phyloP scores from a whole-genome alignment of 30 jellyfish, hydroid and myxozoan genomes.

The Sanderia malayensis region DNA sequence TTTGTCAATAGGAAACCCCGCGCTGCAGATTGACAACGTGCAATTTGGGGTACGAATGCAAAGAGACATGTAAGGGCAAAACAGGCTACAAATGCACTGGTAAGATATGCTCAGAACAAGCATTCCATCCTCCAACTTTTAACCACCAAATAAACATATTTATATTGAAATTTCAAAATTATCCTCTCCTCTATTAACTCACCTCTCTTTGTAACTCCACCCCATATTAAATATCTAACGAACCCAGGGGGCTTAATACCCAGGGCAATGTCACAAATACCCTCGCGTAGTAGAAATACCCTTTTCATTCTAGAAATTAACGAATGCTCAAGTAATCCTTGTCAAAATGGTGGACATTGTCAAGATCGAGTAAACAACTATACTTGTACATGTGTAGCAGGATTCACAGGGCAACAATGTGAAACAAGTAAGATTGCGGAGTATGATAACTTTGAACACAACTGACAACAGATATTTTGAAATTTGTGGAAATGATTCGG shows the following conservation, averaged over 20 bases:
- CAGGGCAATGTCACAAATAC: no score
- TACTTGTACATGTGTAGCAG: not conserved
- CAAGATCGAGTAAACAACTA: not conserved
- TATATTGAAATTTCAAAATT: no score
- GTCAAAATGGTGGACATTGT: not conserved
- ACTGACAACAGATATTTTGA: not conserved
- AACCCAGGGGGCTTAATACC: no score
- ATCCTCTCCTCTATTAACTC: not conserved
- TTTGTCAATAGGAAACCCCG: slow-evolving; percentile 24
- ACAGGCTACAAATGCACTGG: slow-evolving; percentile 45
- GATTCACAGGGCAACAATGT: not conserved
- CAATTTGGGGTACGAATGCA: slow-evolving; percentile 30
- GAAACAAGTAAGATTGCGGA: slow-evolving; percentile 16
- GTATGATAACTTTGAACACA: not conserved
- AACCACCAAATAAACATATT: no score
- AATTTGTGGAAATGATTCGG: no score
- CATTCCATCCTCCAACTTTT: no score
- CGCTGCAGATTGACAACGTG: slow-evolving; percentile 32
- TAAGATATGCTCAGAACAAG: not conserved
- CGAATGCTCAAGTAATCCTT: slow-evolving; percentile 13
- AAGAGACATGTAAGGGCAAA: slow-evolving; percentile 4
- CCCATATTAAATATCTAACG: no score
- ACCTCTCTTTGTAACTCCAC: not conserved
- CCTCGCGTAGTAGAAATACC: no score
- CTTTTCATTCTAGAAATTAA: slow-evolving; percentile 31